These are phyloP conservation scores for Myotis brandtii DNA, from an alignment of 2,113 vertebrate genomes.

Conservation along the genomic window DNA sequence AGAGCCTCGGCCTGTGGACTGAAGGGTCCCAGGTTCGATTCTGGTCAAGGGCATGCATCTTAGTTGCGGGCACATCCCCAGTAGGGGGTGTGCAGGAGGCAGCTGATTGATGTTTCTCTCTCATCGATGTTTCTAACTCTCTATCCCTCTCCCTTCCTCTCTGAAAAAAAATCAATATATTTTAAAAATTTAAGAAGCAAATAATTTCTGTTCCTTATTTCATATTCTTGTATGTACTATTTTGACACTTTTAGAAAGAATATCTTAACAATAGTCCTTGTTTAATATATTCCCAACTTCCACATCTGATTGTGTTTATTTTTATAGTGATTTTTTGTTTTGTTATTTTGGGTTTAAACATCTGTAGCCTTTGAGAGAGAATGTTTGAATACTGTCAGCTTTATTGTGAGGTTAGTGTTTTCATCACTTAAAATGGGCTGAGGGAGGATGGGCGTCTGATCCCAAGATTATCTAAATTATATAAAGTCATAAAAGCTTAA, in stretches of 20 bases:
- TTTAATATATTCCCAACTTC: background rate
- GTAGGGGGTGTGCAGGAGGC: too few relatives aligned
- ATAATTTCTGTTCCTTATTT: background rate
- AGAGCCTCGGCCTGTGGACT: too few relatives aligned
- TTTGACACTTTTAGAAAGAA: background rate
- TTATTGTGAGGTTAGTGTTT: slow-evolving; percentile 17
- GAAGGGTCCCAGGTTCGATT: too few relatives aligned
- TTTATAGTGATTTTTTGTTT: slow-evolving; percentile 12
- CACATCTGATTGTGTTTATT: background rate
- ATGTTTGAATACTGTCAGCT: background rate
- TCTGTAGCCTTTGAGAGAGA: slow-evolving; percentile 24
- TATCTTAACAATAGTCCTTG: background rate
- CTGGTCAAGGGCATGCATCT: too few relatives aligned
- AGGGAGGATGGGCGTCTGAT: background rate
- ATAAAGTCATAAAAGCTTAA: background rate
- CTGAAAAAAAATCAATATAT: too few relatives aligned
- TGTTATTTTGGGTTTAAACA: slow-evolving; percentile 19
- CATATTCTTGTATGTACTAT: background rate
- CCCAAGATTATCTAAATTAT: background rate
- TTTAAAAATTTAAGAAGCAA: background rate
- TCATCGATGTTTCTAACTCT: too few relatives aligned
- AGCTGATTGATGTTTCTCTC: too few relatives aligned
- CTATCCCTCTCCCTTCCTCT: too few relatives aligned
- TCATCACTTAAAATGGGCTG: slow-evolving; percentile 25
- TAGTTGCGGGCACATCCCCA: too few relatives aligned